These are phyloP conservation scores for Vipera ursinii DNA, from an alignment of 2,797 vertebrate genomes.

Conservation along the genomic window DNA sequence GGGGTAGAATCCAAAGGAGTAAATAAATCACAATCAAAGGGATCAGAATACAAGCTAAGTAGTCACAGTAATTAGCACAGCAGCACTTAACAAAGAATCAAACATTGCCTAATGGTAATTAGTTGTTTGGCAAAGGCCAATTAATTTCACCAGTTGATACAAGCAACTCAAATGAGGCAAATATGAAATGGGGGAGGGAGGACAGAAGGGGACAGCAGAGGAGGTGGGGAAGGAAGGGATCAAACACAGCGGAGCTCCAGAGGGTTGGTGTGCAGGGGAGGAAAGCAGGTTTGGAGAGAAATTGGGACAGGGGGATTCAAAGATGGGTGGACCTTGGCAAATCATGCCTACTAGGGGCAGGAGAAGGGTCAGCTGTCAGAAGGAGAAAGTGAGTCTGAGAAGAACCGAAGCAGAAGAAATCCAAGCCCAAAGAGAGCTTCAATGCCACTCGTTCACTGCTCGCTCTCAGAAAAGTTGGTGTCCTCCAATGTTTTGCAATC, in stretches of 20 bases:
- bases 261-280: no score
- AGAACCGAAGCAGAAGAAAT: neutral
- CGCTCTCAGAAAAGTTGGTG: no score
- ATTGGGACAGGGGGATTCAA: neutral
- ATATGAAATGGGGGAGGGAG: neutral
- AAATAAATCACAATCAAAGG: neutral
- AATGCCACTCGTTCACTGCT: neutral
- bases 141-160: neutral
- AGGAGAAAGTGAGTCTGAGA: neutral
- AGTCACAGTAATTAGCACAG: conserved; percentile 10
- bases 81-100: conserved; percentile 15
- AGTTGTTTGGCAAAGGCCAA: conserved; percentile 10
- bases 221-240: no score
- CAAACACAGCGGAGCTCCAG: neutral
- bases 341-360: neutral
- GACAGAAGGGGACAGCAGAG: neutral
- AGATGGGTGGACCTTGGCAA: neutral
- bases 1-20: neutral
- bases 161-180: neutral
- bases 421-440: neutral
- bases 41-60: neutral
- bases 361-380: neutral
- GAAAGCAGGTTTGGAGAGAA: neutral
- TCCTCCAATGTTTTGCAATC: neutral
- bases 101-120: conserved; percentile 13